phyloP scores from a whole-genome alignment of 2,113 vertebrate genomes.

The Garra rufa region DNA sequence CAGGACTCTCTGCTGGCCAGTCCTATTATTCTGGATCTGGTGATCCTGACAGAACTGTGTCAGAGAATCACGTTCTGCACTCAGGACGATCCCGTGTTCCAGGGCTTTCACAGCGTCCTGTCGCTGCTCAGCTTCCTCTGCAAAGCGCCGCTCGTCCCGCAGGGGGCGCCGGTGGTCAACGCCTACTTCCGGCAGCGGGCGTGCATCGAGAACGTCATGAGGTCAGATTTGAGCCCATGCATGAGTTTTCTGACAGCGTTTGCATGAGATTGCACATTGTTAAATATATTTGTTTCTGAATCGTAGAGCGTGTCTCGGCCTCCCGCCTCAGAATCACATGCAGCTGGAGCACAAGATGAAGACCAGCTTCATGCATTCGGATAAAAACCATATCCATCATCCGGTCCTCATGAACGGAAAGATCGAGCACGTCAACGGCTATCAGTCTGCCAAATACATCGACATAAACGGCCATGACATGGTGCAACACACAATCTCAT shows the following conservation, averaged over 20 bases:
- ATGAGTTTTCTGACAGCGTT: too few relatives aligned
- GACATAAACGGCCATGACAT: too few relatives aligned
- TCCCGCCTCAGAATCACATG: conserved; percentile 94
- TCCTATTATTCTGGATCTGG: conserved; percentile 94
- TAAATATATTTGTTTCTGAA: not conserved
- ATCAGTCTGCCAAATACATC: too few relatives aligned
- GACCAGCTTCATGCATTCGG: conserved; percentile 62
- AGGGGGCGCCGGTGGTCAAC: conserved; percentile 88
- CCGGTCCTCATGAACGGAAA: not conserved
- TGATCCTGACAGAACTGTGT: conserved; percentile 91
- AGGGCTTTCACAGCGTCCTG: conserved; percentile 89
- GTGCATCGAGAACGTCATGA: conserved; percentile 93
- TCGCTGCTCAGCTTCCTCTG: conserved; percentile 90
- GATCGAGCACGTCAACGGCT: conserved; percentile 54
- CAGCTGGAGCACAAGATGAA: conserved; percentile 90
- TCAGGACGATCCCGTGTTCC: conserved; percentile 78
- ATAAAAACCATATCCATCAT: conserved; percentile 4
- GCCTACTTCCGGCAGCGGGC: conserved; percentile 91
- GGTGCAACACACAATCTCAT: too few relatives aligned
- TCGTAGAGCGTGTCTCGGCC: conserved; percentile 87
- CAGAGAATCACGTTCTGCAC: conserved; percentile 86
- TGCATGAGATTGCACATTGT: too few relatives aligned
- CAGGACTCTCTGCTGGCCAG: conserved; percentile 95
- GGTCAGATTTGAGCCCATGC: conserved; percentile 60
- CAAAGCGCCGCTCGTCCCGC: conserved; percentile 90